Evolutionary conservation across 1,140 invertebrate species (phyloP).

Genomic region (Rhopalosiphum maidis): DNA sequence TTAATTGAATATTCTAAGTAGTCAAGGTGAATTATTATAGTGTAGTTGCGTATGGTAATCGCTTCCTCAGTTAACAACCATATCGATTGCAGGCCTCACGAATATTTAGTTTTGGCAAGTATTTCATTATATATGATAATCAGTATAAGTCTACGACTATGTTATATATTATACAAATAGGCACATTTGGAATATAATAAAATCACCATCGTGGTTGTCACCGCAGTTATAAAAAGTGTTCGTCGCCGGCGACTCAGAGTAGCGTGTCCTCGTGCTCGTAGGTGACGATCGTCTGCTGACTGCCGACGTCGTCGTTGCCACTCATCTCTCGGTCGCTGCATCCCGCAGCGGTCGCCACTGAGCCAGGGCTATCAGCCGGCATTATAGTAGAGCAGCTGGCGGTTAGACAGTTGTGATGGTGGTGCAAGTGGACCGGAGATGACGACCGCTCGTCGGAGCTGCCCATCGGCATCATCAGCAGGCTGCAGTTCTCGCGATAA

Average conservation of each 20-base stretch:
- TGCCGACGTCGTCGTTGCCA: slow-evolving; percentile 13
- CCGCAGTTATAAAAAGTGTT: background rate
- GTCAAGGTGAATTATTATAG: background rate
- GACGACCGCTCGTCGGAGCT: slow-evolving; percentile 42
- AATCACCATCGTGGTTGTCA: background rate
- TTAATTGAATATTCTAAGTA: background rate
- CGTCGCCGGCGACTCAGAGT: background rate
- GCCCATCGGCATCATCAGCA: slow-evolving; percentile 60
- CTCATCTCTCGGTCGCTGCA: background rate
- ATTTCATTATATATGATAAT: background rate
- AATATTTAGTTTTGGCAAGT: background rate
- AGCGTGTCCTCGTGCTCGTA: slow-evolving; percentile 32
- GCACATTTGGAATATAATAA: background rate
- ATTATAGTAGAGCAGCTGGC: slow-evolving; percentile 40
- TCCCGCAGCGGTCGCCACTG: background rate
- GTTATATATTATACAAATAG: background rate
- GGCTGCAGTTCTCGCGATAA: slow-evolving; percentile 60
- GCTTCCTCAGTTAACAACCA: background rate
- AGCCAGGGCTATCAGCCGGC: background rate
- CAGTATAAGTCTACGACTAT: background rate
- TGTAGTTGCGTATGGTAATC: background rate
- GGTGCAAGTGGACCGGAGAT: background rate
- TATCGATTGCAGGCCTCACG: background rate
- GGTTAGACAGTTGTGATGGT: background rate
- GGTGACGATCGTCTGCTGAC: slow-evolving; percentile 27